These are phyloP conservation scores for Carettochelys insculpta DNA, from an alignment of 2,113 vertebrate genomes.

Conservation along the genomic window DNA sequence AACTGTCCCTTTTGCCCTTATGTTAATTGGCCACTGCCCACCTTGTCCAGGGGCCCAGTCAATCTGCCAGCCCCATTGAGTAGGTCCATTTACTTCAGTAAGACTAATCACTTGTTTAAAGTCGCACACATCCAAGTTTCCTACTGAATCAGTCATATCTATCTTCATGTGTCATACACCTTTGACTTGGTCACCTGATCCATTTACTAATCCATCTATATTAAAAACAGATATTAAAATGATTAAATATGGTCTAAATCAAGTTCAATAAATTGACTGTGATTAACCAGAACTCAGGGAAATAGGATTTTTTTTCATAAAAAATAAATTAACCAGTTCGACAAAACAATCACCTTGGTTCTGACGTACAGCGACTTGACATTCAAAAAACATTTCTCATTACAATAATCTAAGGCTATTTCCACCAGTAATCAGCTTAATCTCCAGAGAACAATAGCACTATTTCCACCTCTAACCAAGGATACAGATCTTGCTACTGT, in stretches of 20 bases:
- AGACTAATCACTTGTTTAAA: background rate
- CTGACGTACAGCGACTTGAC: background rate
- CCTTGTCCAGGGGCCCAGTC: too few relatives aligned
- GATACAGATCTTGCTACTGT: background rate
- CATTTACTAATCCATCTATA: background rate
- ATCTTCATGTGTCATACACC: background rate
- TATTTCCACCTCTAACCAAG: background rate
- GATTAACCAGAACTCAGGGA: background rate
- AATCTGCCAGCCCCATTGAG: too few relatives aligned
- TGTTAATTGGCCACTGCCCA: too few relatives aligned
- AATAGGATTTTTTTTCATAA: background rate
- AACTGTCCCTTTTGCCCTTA: too few relatives aligned
- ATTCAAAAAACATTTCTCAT: background rate
- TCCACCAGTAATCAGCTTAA: background rate
- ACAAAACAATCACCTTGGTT: background rate
- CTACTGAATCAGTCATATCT: background rate
- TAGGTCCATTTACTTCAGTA: background rate
- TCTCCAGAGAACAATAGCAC: background rate
- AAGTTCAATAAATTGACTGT: background rate
- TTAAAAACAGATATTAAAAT: background rate
- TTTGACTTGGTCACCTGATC: background rate
- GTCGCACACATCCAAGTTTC: background rate
- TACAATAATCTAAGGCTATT: background rate
- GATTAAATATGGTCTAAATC: background rate
- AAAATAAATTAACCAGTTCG: background rate